Evolutionary conservation across 1,140 invertebrate genomes (phyloP).

Genomic region (Scaptomyza hsui): DNA sequence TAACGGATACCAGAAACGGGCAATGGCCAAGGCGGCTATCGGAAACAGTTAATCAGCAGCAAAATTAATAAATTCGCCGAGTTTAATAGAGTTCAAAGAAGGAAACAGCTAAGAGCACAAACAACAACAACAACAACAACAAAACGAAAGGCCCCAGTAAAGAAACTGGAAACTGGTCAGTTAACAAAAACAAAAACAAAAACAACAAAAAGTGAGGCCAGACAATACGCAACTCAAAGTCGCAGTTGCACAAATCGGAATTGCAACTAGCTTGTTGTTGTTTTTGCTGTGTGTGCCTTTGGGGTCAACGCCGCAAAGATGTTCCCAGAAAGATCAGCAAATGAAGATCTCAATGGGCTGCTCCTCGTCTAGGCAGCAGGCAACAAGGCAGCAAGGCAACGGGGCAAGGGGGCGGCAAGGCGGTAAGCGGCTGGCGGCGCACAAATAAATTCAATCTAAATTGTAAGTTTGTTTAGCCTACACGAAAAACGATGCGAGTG

Average conservation of each 20-base stretch:
- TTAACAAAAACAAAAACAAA: background rate
- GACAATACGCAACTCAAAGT: slow-evolving; percentile 63
- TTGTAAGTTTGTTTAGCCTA: slow-evolving; percentile 81
- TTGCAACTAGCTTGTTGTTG: background rate
- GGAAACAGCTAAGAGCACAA: slow-evolving; percentile 44
- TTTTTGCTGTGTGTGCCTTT: slow-evolving; percentile 61
- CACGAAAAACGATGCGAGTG: slow-evolving; percentile 35
- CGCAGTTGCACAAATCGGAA: slow-evolving; percentile 22
- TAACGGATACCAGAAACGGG: slow-evolving; percentile 63
- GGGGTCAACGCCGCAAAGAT: slow-evolving; percentile 79
- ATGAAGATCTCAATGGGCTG: slow-evolving; percentile 83
- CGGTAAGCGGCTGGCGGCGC: slow-evolving; percentile 47
- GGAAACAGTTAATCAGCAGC: slow-evolving; percentile 81
- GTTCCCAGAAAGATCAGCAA: slow-evolving; percentile 83
- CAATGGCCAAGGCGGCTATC: slow-evolving; percentile 69
- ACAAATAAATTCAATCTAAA: slow-evolving; percentile 83
- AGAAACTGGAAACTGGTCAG: slow-evolving; percentile 45
- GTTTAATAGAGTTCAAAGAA: slow-evolving; percentile 80
- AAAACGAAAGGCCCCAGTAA: slow-evolving; percentile 38
- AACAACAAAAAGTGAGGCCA: background rate
- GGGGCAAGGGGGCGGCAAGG: background rate
- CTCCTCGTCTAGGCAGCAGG: slow-evolving; percentile 72
- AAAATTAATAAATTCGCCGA: slow-evolving; percentile 80
- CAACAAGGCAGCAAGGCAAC: background rate
- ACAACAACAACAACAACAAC: slow-evolving; percentile 14